Percentiles rank a stretch among this genome's conserved stretches.
These are phyloP conservation scores for Ceyx margarethae DNA, from an alignment of 2,113 vertebrate genomes.

Conservation along the genomic window DNA sequence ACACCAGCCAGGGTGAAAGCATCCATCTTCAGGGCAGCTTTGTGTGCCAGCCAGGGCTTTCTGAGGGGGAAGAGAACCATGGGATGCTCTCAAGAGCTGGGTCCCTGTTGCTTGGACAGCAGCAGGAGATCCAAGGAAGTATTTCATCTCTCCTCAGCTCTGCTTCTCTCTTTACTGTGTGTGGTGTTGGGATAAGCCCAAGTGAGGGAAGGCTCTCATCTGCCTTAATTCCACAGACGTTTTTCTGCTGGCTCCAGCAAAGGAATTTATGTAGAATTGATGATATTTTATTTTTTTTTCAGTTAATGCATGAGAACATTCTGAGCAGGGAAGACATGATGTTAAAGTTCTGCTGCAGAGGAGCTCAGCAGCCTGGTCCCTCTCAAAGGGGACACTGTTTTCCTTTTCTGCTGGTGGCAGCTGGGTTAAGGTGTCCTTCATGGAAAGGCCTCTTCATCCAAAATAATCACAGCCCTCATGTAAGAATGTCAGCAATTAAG, in stretches of 20 bases:
- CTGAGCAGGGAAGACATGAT: background rate
- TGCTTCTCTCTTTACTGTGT: slow-evolving; percentile 55
- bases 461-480: background rate
- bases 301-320: slow-evolving; percentile 35
- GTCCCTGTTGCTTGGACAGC: slow-evolving; percentile 19
- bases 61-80: background rate
- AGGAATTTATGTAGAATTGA: slow-evolving; percentile 60
- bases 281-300: slow-evolving; percentile 35
- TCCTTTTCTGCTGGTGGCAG: background rate
- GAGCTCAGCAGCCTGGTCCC: background rate
- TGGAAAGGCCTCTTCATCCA: background rate
- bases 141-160: slow-evolving; percentile 52
- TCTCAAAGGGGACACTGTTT: background rate
- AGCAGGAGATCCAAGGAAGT: slow-evolving; percentile 34
- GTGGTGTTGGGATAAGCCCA: slow-evolving; percentile 58
- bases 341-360: background rate
- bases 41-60: background rate
- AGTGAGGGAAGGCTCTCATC: slow-evolving; percentile 23
- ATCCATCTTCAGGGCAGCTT: background rate
- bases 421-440: background rate
- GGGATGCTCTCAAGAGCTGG: background rate
- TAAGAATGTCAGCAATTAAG: background rate
- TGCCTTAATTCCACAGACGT: slow-evolving; percentile 21
- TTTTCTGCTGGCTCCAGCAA: slow-evolving; percentile 51
- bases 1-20: background rate